phyloP scores from a whole-genome alignment of 2,113 vertebrate genomes.

The Ceyx melanurus region DNA sequence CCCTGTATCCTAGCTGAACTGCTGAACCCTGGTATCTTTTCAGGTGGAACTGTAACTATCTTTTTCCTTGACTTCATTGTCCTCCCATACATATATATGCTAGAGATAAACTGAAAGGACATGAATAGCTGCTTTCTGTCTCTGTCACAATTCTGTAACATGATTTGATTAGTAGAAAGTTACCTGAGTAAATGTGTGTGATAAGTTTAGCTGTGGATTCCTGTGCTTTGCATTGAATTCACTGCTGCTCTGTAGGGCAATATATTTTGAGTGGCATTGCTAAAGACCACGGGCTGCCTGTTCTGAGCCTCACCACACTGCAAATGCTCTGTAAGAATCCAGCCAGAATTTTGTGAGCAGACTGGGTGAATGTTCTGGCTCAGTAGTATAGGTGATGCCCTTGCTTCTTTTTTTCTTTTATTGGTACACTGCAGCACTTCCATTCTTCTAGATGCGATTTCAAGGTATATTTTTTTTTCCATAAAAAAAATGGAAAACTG shows the following conservation, averaged over 20 bases:
- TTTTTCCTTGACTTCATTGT: neutral
- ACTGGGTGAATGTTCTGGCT: neutral
- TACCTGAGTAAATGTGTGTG: neutral
- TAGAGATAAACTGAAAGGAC: neutral
- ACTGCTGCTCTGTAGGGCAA: neutral
- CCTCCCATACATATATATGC: rapidly evolving
- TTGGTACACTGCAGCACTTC: neutral
- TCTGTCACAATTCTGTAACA: rapidly evolving
- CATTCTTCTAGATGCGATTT: neutral
- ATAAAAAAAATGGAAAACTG: neutral
- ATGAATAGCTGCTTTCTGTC: neutral
- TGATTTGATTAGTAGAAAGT: neutral
- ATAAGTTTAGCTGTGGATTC: neutral
- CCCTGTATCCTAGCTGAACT: neutral
- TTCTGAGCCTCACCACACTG: neutral
- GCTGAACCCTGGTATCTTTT: neutral
- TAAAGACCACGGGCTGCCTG: neutral
- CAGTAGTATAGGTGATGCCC: neutral
- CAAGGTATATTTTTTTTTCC: neutral
- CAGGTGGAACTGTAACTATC: neutral
- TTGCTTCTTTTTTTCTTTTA: neutral
- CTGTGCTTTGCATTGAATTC: neutral
- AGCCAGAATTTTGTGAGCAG: neutral
- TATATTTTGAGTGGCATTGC: neutral
- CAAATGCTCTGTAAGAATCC: neutral